A percentile compares a stretch with the other conserved stretches of the same genome.
Conservation (phyloP, 2,888 invertebrate species). For the Trichogramma dendrolimi region DNA sequence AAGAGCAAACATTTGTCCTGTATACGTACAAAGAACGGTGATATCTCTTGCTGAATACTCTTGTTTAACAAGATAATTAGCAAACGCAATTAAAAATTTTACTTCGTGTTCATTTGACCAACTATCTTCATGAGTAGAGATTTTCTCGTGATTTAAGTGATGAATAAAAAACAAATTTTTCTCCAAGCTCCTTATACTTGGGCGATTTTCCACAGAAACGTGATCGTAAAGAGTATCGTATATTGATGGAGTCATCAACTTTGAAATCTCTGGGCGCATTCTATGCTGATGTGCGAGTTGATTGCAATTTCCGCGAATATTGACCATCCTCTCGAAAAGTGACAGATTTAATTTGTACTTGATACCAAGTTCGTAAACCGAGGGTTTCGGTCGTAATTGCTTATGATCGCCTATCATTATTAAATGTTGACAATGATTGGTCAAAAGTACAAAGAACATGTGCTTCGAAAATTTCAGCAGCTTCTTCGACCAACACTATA, state of each 20-base stretch:
- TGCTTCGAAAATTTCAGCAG: slow-evolving; percentile 10
- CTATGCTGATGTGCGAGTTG: not conserved
- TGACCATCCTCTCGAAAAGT: slow-evolving; percentile 10
- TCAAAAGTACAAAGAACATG: slow-evolving; percentile 8
- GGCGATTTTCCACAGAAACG: not conserved
- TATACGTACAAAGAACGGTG: not conserved
- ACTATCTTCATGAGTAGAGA: not conserved
- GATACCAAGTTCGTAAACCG: not conserved
- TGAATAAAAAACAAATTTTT: slow-evolving; percentile 1
- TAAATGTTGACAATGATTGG: not conserved
- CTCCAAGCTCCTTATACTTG: not conserved
- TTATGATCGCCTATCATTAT: slow-evolving; percentile 12
- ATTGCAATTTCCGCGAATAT: slow-evolving; percentile 1
- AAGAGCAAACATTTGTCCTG: not conserved
- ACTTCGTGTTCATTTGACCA: not conserved
- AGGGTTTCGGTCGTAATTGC: slow-evolving; percentile 6
- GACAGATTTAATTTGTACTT: slow-evolving; percentile 7
- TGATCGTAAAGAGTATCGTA: not conserved
- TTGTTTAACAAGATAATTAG: not conserved
- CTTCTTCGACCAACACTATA: slow-evolving; percentile 10
- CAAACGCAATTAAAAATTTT: not conserved
- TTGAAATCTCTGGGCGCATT: not conserved
- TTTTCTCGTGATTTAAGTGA: not conserved
- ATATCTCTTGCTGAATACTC: not conserved
- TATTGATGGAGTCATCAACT: slow-evolving; percentile 3